Conservation (phyloP, 1,140 invertebrate species). For the Diorhabda elongata region DNA sequence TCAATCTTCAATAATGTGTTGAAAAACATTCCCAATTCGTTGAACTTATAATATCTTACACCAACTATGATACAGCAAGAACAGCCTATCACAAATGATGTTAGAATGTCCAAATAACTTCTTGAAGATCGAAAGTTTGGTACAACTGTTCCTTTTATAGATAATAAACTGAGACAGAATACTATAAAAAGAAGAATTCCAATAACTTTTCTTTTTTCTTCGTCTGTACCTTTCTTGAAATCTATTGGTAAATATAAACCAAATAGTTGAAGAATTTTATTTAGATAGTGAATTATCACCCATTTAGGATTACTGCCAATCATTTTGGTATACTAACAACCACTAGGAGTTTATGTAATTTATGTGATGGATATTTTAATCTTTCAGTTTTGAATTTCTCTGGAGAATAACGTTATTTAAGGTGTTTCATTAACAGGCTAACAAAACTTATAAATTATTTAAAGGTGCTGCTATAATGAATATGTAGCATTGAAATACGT, state of each 20-base stretch:
- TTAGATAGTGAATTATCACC: background rate
- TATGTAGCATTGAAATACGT: too few relatives aligned
- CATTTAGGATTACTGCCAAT: background rate
- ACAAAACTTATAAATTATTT: too few relatives aligned
- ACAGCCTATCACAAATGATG: background rate
- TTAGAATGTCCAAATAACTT: background rate
- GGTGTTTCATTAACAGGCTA: too few relatives aligned
- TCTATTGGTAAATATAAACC: constrained; percentile 5
- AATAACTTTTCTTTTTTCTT: constrained; percentile 8
- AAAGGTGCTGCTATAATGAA: too few relatives aligned
- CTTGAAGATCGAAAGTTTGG: background rate
- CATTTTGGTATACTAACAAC: background rate
- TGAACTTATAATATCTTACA: constrained; percentile 3
- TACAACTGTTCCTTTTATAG: background rate
- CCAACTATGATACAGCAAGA: background rate
- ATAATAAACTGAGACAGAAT: constrained; percentile 2
- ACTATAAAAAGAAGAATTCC: background rate
- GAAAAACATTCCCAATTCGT: background rate
- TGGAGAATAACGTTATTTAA: too few relatives aligned
- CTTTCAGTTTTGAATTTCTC: too few relatives aligned
- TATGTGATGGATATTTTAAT: too few relatives aligned
- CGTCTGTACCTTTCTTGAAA: background rate
- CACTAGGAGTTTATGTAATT: too few relatives aligned
- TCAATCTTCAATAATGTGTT: background rate
- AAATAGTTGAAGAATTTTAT: background rate